Conservation (phyloP, 1,140 invertebrate species). For the Heterodera schachtii region DNA sequence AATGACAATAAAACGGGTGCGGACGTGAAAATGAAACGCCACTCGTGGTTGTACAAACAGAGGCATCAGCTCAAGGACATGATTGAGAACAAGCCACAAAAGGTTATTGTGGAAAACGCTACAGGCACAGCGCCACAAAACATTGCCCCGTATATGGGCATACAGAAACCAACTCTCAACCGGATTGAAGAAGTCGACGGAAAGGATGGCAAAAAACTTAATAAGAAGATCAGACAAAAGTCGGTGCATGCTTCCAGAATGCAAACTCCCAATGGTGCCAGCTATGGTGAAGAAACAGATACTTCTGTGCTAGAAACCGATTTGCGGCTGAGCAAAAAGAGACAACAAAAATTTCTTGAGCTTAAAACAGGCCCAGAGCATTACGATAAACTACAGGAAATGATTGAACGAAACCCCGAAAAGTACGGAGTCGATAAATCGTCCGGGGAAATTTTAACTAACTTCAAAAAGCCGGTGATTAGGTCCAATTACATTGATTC, state of each 20-base stretch:
- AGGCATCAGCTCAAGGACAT: neutral
- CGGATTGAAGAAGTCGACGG: no score
- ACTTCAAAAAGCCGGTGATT: neutral
- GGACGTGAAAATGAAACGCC: neutral
- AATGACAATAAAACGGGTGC: neutral
- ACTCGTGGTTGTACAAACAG: conserved; percentile 12
- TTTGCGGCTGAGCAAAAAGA: no score
- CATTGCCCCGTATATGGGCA: conserved; percentile 4
- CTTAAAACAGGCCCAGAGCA: neutral
- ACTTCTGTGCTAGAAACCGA: no score
- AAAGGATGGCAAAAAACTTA: conserved; percentile 19
- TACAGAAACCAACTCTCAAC: neutral
- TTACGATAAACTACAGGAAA: neutral
- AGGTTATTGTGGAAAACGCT: neutral
- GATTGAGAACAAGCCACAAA: conserved; percentile 20
- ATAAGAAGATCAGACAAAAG: conserved; percentile 11
- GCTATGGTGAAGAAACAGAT: no score
- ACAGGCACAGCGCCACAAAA: neutral
- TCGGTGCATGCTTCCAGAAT: no score
- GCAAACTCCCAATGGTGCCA: no score
- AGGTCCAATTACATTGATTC: neutral
- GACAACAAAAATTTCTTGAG: no score
- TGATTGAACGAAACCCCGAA: neutral
- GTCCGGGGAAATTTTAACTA: no score
- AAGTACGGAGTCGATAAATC: neutral